Base-by-base conservation (phyloP, 1,140 invertebrate species). In the Pseudomyrmex dendroicus region DNA sequence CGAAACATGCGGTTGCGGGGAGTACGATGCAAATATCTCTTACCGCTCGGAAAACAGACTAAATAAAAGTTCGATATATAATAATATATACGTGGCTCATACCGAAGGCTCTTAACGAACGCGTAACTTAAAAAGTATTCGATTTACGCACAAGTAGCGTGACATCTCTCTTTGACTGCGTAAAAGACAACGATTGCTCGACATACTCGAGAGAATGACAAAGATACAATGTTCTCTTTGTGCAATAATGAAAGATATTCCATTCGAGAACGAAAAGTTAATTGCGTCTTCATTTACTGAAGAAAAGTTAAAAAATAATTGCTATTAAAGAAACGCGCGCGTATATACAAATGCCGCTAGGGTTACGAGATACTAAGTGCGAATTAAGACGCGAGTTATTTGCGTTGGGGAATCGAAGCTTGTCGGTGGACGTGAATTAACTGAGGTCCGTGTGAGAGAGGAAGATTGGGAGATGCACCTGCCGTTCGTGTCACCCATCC, bases 381-480 rank as follows among this genome's bases (percentile, higher is more conserved):
- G 56, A 59, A 66, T 72, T 70, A 80, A 78, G 66, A 48, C 76
- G 76, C 76, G 64, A 57, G 76, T 78, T 78, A 78, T 78, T 70
- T 57, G 61, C 77, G 83, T 59, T 56, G 73, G 62, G 61, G 62
- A 70, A 86, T 78, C 77, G 73, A 82, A 84, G 74, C 67, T 63
- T 73, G 83, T 59, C 66, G 67, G 68, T 77, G 84, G 76, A 78
- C 59, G 70, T 84, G 78, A 82, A 84, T 84, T 86, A 84, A 73
- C 67, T 64, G 83, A 63, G 64, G 76, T 70, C 63, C 64, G 64
- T 15, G 76, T 35, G 66, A 73, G 59, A 73, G 76, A 76, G 17
- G 73, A 86, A 80, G 67, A 72, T 66, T 67, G 84, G 86, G 64
- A 82, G 84, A 73, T 84, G 82, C 84, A 85, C 86, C 84, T 85